These are phyloP conservation scores for Centruroides vittatus DNA, from an alignment of 1,140 invertebrate species.

Conservation along the genomic window DNA sequence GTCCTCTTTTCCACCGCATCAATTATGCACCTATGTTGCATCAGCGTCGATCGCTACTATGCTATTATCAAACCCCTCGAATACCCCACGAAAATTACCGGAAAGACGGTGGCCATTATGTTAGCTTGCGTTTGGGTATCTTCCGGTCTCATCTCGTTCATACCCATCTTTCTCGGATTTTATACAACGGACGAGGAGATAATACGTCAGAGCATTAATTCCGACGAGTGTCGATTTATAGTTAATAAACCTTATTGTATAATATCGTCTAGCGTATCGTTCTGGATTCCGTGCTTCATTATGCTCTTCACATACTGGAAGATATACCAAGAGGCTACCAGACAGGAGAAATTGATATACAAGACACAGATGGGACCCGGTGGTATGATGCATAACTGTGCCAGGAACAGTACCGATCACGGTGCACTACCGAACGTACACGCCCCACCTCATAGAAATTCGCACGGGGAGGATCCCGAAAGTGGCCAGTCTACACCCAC, in stretches of 20 bases:
- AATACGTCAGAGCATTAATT: slow-evolving; percentile 41
- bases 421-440: slow-evolving; percentile 15
- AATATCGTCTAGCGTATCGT: slow-evolving; percentile 83
- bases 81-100: slow-evolving; percentile 78
- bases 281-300: slow-evolving; percentile 91
- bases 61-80: slow-evolving; percentile 77
- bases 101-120: slow-evolving; percentile 76
- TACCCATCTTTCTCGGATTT: slow-evolving; percentile 87
- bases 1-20: slow-evolving; percentile 91
- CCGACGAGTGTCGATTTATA: slow-evolving; percentile 64
- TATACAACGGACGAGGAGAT: slow-evolving; percentile 69
- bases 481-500: slow-evolving; percentile 53
- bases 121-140: slow-evolving; percentile 79
- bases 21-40: slow-evolving; percentile 86
- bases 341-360: slow-evolving; percentile 78
- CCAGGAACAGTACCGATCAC: slow-evolving; percentile 10
- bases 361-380: slow-evolving; percentile 30
- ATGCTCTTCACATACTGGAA: slow-evolving; percentile 86
- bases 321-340: slow-evolving; percentile 79
- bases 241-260: slow-evolving; percentile 82
- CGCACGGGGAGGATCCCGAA: slow-evolving; percentile 22
- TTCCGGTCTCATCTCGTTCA: slow-evolving; percentile 82
- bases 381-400: slow-evolving; percentile 8
- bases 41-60: slow-evolving; percentile 84
- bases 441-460: slow-evolving; percentile 19